Conservation (phyloP, 2,888 invertebrate species). For the Kuschelorhynchus macadamiae region DNA sequence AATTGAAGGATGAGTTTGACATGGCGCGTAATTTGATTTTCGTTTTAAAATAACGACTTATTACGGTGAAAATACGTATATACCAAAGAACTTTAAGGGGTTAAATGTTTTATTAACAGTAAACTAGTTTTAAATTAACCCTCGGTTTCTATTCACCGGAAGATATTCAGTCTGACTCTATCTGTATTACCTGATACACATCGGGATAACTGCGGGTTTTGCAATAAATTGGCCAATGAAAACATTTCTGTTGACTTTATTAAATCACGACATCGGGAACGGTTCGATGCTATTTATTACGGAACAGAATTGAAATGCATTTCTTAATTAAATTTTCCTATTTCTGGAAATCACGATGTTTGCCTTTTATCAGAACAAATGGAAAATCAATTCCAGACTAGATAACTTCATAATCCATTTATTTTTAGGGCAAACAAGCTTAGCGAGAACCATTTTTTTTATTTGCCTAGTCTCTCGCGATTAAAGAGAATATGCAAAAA, state of each 20-base stretch:
- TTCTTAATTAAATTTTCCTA: conserved; percentile 39
- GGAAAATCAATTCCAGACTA: conserved; percentile 26
- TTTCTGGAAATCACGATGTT: conserved; percentile 34
- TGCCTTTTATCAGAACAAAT: conserved; percentile 32
- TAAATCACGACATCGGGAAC: conserved; percentile 29
- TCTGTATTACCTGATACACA: not conserved
- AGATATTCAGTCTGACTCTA: no score
- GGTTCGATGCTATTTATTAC: conserved; percentile 1
- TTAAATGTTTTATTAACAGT: no score
- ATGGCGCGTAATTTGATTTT: no score
- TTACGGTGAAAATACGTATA: no score
- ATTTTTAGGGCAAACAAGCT: conserved; percentile 3
- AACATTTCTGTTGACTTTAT: conserved; percentile 33
- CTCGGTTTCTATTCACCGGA: no score
- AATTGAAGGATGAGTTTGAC: no score
- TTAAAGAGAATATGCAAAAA: no score
- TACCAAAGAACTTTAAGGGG: no score
- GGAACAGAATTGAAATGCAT: conserved; percentile 33
- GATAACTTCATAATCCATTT: conserved; percentile 38
- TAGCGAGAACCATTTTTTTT: no score
- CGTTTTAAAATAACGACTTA: no score
- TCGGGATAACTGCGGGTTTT: not conserved
- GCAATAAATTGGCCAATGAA: not conserved
- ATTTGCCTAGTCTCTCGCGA: no score
- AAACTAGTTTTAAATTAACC: no score